Conservation (phyloP, 2,797 vertebrate genomes). For the Hylomyscus alleni region DNA sequence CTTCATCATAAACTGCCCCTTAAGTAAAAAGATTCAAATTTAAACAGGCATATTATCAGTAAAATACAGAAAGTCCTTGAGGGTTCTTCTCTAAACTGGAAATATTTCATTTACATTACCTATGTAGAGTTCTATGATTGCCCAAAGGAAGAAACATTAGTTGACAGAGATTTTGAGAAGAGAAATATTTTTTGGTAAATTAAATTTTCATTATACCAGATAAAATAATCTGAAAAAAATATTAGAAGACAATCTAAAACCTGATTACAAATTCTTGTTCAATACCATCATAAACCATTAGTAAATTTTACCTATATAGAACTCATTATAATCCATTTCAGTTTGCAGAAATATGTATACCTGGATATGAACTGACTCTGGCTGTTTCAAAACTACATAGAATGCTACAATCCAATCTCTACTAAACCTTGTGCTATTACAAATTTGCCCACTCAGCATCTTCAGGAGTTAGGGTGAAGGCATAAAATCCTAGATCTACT, state of each 20-base stretch:
- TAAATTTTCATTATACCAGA: slow-evolving; percentile 35
- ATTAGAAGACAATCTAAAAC: slow-evolving; percentile 29
- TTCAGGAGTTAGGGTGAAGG: slow-evolving; percentile 13
- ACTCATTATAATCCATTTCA: not conserved
- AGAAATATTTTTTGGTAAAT: slow-evolving; percentile 38
- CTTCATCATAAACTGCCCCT: slow-evolving; percentile 23
- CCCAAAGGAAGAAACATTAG: slow-evolving; percentile 28
- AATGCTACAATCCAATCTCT: not conserved
- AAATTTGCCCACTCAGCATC: slow-evolving; percentile 1
- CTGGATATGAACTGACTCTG: not conserved
- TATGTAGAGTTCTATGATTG: slow-evolving; percentile 22
- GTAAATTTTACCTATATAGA: not conserved
- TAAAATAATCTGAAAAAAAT: slow-evolving; percentile 30
- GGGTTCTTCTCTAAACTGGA: slow-evolving; percentile 43
- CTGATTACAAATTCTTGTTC: not conserved
- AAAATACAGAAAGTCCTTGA: slow-evolving; percentile 56
- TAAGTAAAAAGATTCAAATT: not conserved
- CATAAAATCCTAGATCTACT: slow-evolving; percentile 52
- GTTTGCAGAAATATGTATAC: not conserved
- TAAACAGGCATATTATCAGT: slow-evolving; percentile 2
- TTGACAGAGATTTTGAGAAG: slow-evolving; percentile 6
- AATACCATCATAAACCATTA: not conserved
- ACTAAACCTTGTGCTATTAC: not conserved
- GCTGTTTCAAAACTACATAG: not conserved
- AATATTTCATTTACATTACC: slow-evolving; percentile 49